These are phyloP conservation scores for Amblyjoppa fuscipennis DNA, from an alignment of 2,888 invertebrate genomes.

Conservation along the genomic window DNA sequence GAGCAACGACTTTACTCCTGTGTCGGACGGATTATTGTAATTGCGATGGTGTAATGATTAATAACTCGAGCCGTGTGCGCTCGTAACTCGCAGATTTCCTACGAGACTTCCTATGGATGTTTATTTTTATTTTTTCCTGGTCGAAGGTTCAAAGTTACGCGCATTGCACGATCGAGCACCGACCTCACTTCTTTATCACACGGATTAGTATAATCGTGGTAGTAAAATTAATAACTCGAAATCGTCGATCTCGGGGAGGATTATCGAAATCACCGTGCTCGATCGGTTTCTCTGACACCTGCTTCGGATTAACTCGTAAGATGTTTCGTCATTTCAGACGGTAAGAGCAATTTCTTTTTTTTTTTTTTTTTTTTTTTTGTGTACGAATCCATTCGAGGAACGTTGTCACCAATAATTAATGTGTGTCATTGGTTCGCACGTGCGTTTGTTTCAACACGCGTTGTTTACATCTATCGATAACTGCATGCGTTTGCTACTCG, in stretches of 20 bases:
- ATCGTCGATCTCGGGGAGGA: slow-evolving; percentile 6
- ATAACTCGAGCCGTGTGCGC: too few species aligned
- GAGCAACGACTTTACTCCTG: slow-evolving; percentile 5
- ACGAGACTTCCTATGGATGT: too few species aligned
- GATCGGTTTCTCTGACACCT: not conserved
- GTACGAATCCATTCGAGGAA: not conserved
- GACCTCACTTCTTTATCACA: not conserved
- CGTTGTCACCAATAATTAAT: slow-evolving; percentile 2
- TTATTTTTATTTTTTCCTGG: not conserved
- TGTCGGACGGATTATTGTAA: not conserved
- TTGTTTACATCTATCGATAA: slow-evolving; percentile 38
- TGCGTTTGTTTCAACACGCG: slow-evolving; percentile 42
- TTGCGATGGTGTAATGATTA: not conserved
- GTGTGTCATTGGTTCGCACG: slow-evolving; percentile 44
- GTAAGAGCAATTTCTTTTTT: not conserved
- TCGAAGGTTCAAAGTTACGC: slow-evolving; percentile 5
- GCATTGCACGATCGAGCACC: not conserved
- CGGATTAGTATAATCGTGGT: not conserved
- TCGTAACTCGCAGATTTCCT: too few species aligned
- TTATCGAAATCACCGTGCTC: slow-evolving; percentile 6
- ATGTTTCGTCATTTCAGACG: not conserved
- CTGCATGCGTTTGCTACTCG: slow-evolving; percentile 33
- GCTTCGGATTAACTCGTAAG: not conserved
- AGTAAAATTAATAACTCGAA: not conserved
- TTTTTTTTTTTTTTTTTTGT: not conserved